A percentile compares a stretch with the other conserved stretches of the same genome.
These are phyloP conservation scores for Dendronephthya gigantea DNA, from an alignment of 64 coral and sea anemone genomes.

Conservation along the genomic window DNA sequence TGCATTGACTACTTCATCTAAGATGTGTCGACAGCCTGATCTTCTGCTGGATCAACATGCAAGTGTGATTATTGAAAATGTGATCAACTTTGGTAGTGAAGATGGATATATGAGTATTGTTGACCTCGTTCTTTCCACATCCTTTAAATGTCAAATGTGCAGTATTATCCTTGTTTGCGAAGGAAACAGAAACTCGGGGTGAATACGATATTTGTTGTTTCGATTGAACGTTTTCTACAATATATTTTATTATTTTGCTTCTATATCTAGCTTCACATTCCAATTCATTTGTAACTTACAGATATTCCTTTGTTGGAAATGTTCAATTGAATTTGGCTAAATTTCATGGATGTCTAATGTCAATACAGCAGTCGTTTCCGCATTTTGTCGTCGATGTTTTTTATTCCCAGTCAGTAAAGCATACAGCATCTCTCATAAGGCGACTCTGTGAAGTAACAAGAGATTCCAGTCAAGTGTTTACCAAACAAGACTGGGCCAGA, in stretches of 20 bases:
- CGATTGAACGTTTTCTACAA: too few species aligned
- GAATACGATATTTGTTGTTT: not conserved
- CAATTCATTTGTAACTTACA: not conserved
- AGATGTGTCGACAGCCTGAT: slow-evolving; percentile 8
- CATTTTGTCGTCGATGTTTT: slow-evolving; percentile 15
- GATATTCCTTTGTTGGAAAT: not conserved
- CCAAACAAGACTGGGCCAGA: not conserved
- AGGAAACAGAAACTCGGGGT: not conserved
- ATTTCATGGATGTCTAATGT: not conserved
- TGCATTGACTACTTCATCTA: not conserved
- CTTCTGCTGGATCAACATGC: not conserved
- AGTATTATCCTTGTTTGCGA: not conserved
- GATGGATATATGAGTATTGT: slow-evolving; percentile 4
- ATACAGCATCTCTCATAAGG: not conserved
- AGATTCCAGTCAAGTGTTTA: not conserved
- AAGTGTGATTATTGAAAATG: not conserved
- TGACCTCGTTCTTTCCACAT: not conserved
- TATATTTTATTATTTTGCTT: too few species aligned
- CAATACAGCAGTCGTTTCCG: not conserved
- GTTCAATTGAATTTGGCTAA: slow-evolving; percentile 9
- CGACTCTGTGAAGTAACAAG: not conserved
- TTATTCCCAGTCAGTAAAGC: not conserved
- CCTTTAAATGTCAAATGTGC: slow-evolving; percentile 17
- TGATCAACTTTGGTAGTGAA: not conserved
- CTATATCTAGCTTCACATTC: too few species aligned